Conservation (phyloP, 2,797 vertebrate genomes). For the Passerculus sandwichensis region DNA sequence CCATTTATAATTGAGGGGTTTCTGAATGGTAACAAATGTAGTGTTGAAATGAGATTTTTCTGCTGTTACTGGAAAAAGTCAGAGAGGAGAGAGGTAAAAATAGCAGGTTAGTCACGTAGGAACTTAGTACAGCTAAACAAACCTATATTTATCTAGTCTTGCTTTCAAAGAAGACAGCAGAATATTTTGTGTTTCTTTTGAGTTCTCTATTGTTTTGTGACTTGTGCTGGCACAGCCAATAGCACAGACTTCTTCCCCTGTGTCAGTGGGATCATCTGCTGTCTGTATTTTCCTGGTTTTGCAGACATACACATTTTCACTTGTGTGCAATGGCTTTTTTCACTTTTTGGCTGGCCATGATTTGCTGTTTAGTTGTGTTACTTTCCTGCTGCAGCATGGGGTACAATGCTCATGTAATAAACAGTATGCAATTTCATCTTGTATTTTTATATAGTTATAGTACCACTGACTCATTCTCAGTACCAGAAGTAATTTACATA, state of each 20-base stretch:
- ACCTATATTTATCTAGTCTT: background rate
- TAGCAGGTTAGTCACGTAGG: background rate
- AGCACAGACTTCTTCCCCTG: background rate
- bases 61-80: background rate
- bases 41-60: background rate
- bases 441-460: background rate
- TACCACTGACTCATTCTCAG: background rate
- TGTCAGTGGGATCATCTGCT: background rate
- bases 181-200: background rate
- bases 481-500: background rate
- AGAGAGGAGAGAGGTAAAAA: background rate
- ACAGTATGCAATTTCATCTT: background rate
- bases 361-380: background rate
- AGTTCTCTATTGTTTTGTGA: background rate
- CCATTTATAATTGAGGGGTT: background rate
- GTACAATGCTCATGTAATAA: background rate
- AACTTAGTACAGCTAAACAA: background rate
- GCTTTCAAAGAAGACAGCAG: background rate
- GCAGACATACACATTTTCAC: background rate
- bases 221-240: accelerated
- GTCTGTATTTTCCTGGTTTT: background rate
- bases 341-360: background rate
- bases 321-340: background rate
- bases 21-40: background rate
- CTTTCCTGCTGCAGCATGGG: background rate